Conservation (phyloP, 2,797 vertebrate species). For the Bufotes viridis region DNA sequence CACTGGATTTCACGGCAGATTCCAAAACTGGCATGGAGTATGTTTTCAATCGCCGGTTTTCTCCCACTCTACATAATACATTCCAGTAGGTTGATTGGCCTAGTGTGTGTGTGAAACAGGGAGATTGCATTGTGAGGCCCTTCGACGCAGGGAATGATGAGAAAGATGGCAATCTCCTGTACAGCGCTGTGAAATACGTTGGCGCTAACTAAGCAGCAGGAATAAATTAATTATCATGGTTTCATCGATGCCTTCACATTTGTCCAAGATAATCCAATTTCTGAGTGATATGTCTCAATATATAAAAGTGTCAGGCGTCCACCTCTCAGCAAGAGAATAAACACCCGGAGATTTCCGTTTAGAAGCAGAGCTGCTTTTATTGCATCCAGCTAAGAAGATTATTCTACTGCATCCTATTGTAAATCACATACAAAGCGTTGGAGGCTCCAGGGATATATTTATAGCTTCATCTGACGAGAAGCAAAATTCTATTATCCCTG, state of each 20-base stretch:
- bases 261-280: neutral
- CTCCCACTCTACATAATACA: too few relatives aligned
- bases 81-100: too few relatives aligned
- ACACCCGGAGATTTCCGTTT: neutral
- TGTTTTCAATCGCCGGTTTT: too few relatives aligned
- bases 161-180: too few relatives aligned
- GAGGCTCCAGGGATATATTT: slow-evolving; percentile 2
- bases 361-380: neutral
- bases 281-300: neutral
- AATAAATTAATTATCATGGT: too few relatives aligned
- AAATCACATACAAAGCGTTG: neutral
- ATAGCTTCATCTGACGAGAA: neutral
- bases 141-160: too few relatives aligned
- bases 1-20: too few relatives aligned
- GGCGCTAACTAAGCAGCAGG: too few relatives aligned
- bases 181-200: too few relatives aligned
- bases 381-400: neutral
- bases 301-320: neutral
- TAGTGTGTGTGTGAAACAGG: too few relatives aligned
- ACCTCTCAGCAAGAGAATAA: neutral
- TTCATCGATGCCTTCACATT: neutral
- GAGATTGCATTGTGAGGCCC: too few relatives aligned
- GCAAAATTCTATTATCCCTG: neutral
- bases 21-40: too few relatives aligned
- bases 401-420: neutral